Percentiles rank a stretch among this genome's conserved stretches.
phyloP scores from a whole-genome alignment of 1,140 invertebrate species.

The Scaptodrosophila lebanonensis region DNA sequence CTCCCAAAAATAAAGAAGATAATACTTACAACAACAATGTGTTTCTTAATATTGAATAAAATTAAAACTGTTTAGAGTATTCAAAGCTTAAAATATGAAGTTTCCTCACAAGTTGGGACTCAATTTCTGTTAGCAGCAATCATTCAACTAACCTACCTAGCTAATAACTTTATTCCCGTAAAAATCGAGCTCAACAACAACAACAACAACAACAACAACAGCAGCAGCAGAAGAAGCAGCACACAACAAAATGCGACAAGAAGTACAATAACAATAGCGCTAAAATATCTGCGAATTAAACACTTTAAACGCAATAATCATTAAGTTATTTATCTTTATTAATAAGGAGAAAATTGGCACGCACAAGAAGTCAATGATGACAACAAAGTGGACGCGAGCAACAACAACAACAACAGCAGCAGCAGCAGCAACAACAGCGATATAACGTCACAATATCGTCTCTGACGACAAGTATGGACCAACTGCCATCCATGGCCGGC shows the following conservation, averaged over 20 bases:
- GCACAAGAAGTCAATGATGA: constrained; percentile 59
- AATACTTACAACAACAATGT: too few species aligned
- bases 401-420: constrained; percentile 8
- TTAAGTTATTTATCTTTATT: constrained; percentile 76
- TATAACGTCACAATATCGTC: constrained; percentile 8
- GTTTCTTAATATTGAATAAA: too few species aligned
- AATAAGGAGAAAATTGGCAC: constrained; percentile 74
- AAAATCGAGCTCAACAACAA: not conserved
- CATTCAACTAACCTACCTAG: too few species aligned
- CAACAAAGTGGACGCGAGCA: constrained; percentile 30
- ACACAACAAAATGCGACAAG: too few species aligned
- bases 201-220: not conserved
- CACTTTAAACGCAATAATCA: constrained; percentile 71
- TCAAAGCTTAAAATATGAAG: too few species aligned
- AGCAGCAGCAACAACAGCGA: constrained; percentile 18
- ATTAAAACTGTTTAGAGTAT: too few species aligned
- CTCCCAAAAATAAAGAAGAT: too few species aligned
- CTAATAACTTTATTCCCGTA: constrained; percentile 43
- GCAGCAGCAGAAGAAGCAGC: too few species aligned
- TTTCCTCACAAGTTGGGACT: too few species aligned
- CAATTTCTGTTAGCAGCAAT: too few species aligned
- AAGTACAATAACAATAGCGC: constrained; percentile 27
- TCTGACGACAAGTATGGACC: not conserved
- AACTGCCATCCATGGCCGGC: too few species aligned
- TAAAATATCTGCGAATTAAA: constrained; percentile 62